Percentiles rank a stretch among this genome's conserved stretches.
phyloP scores from a whole-genome alignment of 1,140 invertebrate genomes.

The Diabrotica virgifera region DNA sequence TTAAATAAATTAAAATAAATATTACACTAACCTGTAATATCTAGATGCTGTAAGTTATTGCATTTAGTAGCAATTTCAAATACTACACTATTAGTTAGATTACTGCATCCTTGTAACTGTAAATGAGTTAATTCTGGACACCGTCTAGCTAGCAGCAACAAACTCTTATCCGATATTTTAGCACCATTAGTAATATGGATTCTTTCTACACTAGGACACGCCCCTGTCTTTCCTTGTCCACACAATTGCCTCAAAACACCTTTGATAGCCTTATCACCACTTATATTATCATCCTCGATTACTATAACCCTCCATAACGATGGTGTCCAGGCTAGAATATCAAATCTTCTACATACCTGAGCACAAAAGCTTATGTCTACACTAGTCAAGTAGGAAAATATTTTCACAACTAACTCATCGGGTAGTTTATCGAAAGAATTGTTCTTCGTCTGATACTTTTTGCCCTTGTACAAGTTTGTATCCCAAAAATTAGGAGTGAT shows the following conservation, averaged over 20 bases:
- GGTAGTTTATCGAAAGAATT: conserved; percentile 54
- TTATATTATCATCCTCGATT: conserved; percentile 61
- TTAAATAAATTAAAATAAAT: too few relatives aligned
- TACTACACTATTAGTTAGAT: conserved; percentile 65
- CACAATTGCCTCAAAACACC: conserved; percentile 60
- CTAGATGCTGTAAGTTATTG: conserved; percentile 68
- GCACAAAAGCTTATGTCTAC: conserved; percentile 76
- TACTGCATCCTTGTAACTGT: conserved; percentile 66
- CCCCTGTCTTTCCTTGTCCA: conserved; percentile 55
- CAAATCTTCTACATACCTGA: conserved; percentile 77
- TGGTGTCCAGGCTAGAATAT: conserved; percentile 78
- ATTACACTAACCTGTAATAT: conserved; percentile 70
- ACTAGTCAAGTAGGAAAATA: conserved; percentile 74
- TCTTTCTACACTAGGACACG: conserved; percentile 60
- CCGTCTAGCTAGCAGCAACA: conserved; percentile 63
- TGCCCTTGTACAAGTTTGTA: conserved; percentile 39
- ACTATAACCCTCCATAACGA: conserved; percentile 70
- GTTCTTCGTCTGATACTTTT: conserved; percentile 42
- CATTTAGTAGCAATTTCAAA: conserved; percentile 64
- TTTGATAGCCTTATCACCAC: conserved; percentile 68
- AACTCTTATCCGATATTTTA: conserved; percentile 70
- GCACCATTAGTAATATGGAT: conserved; percentile 71
- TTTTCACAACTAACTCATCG: conserved; percentile 57
- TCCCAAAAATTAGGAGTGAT: conserved; percentile 40
- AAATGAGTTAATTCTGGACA: conserved; percentile 73